Conservation (phyloP, 2,113 vertebrate genomes). For the Suncus etruscus region DNA sequence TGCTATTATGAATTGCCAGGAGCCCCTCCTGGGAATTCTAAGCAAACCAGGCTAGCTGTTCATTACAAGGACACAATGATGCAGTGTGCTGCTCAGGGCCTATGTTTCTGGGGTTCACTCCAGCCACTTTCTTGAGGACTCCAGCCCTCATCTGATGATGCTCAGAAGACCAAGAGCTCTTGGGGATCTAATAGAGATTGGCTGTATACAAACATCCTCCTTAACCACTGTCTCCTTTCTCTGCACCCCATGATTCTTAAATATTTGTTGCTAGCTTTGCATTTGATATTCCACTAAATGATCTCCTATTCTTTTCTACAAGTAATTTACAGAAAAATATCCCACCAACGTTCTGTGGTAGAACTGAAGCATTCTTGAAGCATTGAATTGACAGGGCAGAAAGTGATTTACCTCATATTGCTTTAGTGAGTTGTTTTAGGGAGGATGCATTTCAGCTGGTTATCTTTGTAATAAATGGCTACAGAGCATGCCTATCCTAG, state of each 20-base stretch:
- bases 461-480: background rate
- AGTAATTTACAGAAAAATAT: background rate
- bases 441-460: background rate
- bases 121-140: no score
- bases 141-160: no score
- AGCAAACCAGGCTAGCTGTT: no score
- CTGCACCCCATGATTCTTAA: slow-evolving; percentile 7
- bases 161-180: no score
- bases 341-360: slow-evolving; percentile 24
- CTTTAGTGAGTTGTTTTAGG: slow-evolving; percentile 21
- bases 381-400: background rate
- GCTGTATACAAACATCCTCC: no score
- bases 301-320: background rate
- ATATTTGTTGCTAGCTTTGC: slow-evolving; percentile 11
- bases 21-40: no score
- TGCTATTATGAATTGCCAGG: slow-evolving; percentile 9
- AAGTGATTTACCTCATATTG: background rate
- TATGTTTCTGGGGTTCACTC: no score
- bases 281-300: slow-evolving; percentile 6
- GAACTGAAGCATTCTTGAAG: background rate
- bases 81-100: no score
- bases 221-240: no score
- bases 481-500: background rate
- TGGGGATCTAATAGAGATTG: no score
- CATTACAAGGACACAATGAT: no score